Evolutionary conservation across 2,888 invertebrate genomes (phyloP).

Genomic region (Himalopsyche kuldschensis): DNA sequence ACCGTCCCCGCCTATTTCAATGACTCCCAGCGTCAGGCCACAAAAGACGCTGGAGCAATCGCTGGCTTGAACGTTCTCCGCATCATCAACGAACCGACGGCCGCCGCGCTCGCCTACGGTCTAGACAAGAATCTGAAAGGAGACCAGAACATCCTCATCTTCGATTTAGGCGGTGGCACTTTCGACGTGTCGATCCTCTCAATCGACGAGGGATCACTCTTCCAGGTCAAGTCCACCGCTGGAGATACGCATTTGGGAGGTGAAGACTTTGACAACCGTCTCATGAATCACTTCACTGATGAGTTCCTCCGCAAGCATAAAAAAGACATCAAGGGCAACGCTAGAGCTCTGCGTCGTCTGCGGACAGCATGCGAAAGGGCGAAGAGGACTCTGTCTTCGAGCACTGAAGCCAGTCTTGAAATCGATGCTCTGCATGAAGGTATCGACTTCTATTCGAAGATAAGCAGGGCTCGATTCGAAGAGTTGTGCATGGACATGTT

Average conservation of each 20-base stretch:
- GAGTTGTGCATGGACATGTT: constrained; percentile 96
- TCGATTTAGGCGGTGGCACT: constrained; percentile 83
- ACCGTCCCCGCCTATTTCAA: constrained; percentile 86
- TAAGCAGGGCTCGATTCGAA: constrained; percentile 95
- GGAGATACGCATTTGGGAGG: constrained; percentile 82
- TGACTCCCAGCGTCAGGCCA: constrained; percentile 80
- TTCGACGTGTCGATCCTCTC: constrained; percentile 91
- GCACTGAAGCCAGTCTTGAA: constrained; percentile 90
- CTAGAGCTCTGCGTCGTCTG: constrained; percentile 86
- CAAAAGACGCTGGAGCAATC: constrained; percentile 86
- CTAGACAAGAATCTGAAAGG: constrained; percentile 74
- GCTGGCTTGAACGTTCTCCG: constrained; percentile 85
- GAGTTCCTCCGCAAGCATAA: constrained; percentile 93
- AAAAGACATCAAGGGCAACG: constrained; percentile 85
- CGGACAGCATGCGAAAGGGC: constrained; percentile 91
- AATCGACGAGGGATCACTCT: constrained; percentile 83
- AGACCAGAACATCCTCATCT: constrained; percentile 74
- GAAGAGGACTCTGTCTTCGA: constrained; percentile 83
- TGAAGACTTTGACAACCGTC: constrained; percentile 78
- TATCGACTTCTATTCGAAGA: constrained; percentile 93
- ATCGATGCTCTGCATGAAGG: constrained; percentile 95
- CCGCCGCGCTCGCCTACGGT: constrained; percentile 85
- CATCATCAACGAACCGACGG: constrained; percentile 90
- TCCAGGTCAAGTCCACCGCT: constrained; percentile 79
- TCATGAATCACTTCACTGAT: constrained; percentile 86